phyloP scores from a whole-genome alignment of 2,113 vertebrate genomes.

The Eubucco bourcierii region DNA sequence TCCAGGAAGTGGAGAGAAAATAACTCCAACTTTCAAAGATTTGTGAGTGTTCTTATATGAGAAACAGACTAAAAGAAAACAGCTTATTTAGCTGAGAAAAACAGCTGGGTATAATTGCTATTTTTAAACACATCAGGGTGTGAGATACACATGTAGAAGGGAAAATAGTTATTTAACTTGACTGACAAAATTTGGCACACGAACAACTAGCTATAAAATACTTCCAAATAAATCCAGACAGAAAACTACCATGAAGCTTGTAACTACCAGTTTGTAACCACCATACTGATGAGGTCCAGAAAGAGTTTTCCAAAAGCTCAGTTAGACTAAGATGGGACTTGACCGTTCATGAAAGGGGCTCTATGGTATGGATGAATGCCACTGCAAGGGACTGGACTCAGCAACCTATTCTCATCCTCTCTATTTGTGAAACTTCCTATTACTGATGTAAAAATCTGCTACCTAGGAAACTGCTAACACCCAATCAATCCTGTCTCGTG shows the following conservation, averaged over 20 bases:
- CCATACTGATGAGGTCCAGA: not conserved
- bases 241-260: not conserved
- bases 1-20: not conserved
- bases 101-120: not conserved
- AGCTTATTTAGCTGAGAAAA: not conserved
- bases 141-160: not conserved
- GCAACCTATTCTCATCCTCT: not conserved
- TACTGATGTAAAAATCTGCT: not conserved
- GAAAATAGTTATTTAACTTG: not conserved
- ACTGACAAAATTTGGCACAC: not conserved
- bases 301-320: not conserved
- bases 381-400: not conserved
- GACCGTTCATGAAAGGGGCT: not conserved
- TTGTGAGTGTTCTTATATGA: not conserved
- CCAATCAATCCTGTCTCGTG: not conserved
- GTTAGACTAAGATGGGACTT: not conserved
- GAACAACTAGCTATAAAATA: not conserved
- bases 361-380: not conserved
- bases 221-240: not conserved
- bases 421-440: not conserved
- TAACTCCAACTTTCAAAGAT: not conserved
- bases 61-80: not conserved
- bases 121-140: not conserved
- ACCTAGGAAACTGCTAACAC: not conserved
- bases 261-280: not conserved